Percentiles rank a stretch among this genome's conserved stretches.
These are phyloP conservation scores for Scaptomyza hsui DNA, from an alignment of 1,140 invertebrate species.

Conservation along the genomic window DNA sequence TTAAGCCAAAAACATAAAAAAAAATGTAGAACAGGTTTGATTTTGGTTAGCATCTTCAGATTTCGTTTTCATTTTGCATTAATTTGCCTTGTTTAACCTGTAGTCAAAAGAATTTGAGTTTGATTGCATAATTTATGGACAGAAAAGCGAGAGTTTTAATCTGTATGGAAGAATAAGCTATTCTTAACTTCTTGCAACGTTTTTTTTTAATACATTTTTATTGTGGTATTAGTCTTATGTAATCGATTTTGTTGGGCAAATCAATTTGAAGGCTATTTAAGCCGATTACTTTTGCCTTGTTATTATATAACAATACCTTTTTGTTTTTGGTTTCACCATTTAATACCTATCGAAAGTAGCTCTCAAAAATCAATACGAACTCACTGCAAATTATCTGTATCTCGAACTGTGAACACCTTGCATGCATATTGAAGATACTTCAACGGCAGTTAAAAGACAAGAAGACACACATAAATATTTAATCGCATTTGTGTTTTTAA, in stretches of 20 bases:
- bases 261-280: conserved; percentile 7
- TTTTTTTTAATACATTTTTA: background rate
- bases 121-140: conserved; percentile 4
- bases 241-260: background rate
- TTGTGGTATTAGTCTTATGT: background rate
- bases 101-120: conserved; percentile 5
- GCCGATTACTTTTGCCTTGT: conserved; percentile 6
- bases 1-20: background rate
- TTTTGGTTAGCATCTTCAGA: background rate
- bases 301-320: conserved; percentile 27
- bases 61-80: conserved; percentile 40
- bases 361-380: conserved; percentile 27
- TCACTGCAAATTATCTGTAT: conserved; percentile 23
- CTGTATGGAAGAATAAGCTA: too few relatives aligned
- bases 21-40: conserved; percentile 20
- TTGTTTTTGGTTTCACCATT: conserved; percentile 1
- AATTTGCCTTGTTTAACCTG: conserved; percentile 20
- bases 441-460: background rate
- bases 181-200: background rate
- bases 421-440: conserved; percentile 15
- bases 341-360: conserved; percentile 32
- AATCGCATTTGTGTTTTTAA: background rate
- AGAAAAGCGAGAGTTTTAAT: background rate
- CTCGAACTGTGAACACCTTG: conserved; percentile 17
- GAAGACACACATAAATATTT: background rate